These are phyloP conservation scores for Tragelaphus eurycerus DNA, from an alignment of 2,797 vertebrate genomes.

Conservation along the genomic window DNA sequence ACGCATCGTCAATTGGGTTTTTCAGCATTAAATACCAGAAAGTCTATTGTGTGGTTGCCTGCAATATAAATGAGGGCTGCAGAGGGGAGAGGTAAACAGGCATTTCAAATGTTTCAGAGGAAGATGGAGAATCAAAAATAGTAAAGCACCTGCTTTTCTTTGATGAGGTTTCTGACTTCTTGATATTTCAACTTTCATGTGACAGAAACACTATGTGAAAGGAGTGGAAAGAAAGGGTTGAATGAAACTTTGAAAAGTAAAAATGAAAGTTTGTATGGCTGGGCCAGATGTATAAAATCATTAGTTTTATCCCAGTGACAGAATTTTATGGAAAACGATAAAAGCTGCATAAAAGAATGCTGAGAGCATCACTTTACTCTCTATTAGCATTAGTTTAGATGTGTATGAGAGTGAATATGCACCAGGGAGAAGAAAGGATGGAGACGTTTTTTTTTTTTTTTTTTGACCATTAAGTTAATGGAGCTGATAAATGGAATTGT, in stretches of 20 bases:
- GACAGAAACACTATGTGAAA: background rate
- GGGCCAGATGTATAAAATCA: constrained; percentile 64
- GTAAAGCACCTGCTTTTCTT: constrained; percentile 3
- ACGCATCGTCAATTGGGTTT: constrained; percentile 37
- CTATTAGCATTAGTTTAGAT: constrained; percentile 42
- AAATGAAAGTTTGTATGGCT: constrained; percentile 10
- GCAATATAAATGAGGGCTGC: background rate
- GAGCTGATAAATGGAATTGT: constrained; percentile 74
- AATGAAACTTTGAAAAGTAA: constrained; percentile 51
- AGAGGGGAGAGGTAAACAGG: background rate
- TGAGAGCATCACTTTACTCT: constrained; percentile 62
- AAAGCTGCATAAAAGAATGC: constrained; percentile 68
- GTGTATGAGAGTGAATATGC: background rate
- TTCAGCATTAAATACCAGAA: constrained; percentile 48
- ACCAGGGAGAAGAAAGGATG: constrained; percentile 32
- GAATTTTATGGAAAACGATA: constrained; percentile 71
- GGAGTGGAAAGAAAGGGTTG: background rate
- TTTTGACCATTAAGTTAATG: constrained; percentile 73
- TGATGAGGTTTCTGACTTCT: constrained; percentile 5
- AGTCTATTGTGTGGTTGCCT: constrained; percentile 26
- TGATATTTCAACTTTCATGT: background rate
- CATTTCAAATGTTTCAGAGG: background rate
- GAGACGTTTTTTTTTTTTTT: background rate
- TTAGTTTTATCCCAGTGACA: constrained; percentile 65
- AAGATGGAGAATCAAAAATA: background rate